Evolutionary conservation across 2,888 invertebrate genomes (phyloP).

Genomic region (Poecilus cupreus): DNA sequence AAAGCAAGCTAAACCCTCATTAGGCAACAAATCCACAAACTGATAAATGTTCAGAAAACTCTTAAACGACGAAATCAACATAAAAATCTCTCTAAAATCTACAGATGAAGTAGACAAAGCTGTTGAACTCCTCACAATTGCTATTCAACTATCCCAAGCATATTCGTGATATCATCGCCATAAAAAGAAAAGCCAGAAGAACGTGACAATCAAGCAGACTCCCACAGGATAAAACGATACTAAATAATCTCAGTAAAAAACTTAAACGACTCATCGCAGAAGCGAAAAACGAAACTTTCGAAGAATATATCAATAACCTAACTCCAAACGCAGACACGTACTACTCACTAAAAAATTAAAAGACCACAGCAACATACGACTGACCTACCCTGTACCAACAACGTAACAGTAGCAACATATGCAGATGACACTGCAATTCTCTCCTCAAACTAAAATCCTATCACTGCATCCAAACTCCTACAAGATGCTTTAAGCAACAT

Average conservation of each 20-base stretch:
- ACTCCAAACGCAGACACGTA: not conserved
- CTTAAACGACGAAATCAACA: slow-evolving; percentile 20
- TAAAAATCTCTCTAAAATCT: slow-evolving; percentile 35
- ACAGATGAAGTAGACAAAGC: slow-evolving; percentile 38
- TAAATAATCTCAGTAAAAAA: slow-evolving; percentile 57
- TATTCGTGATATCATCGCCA: slow-evolving; percentile 51
- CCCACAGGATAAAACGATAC: slow-evolving; percentile 56
- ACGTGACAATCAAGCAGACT: slow-evolving; percentile 59
- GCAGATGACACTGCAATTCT: too few relatives aligned
- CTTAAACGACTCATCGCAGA: slow-evolving; percentile 38
- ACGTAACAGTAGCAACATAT: too few relatives aligned
- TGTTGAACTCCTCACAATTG: slow-evolving; percentile 14
- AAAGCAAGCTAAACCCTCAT: slow-evolving; percentile 40
- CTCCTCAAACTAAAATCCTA: too few relatives aligned
- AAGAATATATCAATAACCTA: not conserved
- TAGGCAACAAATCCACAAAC: too few relatives aligned
- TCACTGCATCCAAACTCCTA: too few relatives aligned
- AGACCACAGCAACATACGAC: not conserved
- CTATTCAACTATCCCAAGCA: slow-evolving; percentile 33
- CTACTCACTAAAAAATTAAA: slow-evolving; percentile 16
- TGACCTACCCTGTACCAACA: too few relatives aligned
- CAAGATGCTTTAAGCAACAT: too few relatives aligned
- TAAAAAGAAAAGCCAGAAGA: slow-evolving; percentile 52
- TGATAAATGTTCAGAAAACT: slow-evolving; percentile 7
- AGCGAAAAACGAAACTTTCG: not conserved